phyloP scores from a whole-genome alignment of 2,888 invertebrate genomes.

The Strigamia transsilvanica region DNA sequence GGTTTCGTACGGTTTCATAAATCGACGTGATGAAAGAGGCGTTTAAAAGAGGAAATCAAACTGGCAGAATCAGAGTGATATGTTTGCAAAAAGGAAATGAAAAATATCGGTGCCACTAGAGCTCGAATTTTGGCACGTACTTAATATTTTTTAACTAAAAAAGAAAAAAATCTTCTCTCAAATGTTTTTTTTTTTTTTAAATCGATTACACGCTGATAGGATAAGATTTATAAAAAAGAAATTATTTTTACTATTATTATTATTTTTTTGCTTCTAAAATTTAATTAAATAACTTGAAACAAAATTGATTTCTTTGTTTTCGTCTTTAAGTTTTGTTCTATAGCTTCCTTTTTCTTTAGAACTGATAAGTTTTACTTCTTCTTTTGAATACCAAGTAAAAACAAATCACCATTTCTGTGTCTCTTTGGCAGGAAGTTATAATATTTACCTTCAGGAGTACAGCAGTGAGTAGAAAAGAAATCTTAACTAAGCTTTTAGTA shows the following conservation, averaged over 20 bases:
- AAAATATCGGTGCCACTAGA: slow-evolving; percentile 36
- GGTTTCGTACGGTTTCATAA: background rate
- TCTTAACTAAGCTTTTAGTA: background rate
- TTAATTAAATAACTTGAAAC: background rate
- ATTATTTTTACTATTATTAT: too few species aligned
- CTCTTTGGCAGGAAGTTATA: background rate
- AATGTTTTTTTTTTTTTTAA: background rate
- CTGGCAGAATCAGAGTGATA: background rate
- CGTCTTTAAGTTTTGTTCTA: background rate
- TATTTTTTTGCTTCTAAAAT: background rate
- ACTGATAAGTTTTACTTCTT: background rate
- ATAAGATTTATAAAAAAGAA: background rate
- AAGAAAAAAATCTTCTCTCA: background rate
- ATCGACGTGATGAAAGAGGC: slow-evolving; percentile 5
- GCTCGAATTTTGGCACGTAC: background rate
- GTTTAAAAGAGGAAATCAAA: slow-evolving; percentile 23
- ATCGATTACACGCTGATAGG: background rate
- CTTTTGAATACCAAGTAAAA: background rate
- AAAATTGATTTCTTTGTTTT: background rate
- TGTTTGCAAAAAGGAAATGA: slow-evolving; percentile 45
- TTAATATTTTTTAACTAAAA: background rate
- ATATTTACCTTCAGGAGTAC: too few species aligned
- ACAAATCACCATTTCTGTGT: background rate
- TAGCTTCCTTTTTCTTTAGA: background rate
- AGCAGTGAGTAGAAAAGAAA: background rate